Base-by-base conservation (phyloP, 1,140 invertebrate species). In the Mesaphorura yosii region DNA sequence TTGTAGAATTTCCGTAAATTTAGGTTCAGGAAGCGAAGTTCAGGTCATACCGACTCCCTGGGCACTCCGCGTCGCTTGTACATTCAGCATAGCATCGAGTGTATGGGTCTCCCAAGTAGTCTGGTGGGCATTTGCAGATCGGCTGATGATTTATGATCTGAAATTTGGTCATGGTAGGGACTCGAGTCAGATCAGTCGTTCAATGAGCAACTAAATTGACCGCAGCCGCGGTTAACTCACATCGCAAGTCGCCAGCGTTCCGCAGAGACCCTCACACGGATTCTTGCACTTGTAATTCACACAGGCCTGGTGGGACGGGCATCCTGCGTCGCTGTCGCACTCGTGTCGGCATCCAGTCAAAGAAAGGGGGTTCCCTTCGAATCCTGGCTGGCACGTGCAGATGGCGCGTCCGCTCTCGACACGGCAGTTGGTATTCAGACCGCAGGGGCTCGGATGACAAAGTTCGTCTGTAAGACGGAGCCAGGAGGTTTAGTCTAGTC, bases 371-470 rank as follows among this genome's bases (percentile, higher is more conserved):
- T 48, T 46, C 14, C 86, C 66, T 88, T 87, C 23, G 65, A 80
- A 80, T 64, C 78, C 79, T 60, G 76, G 76, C 12, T 79, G 62
- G 61, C 84, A 88, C 23, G 76, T 79, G 64, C 86, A 89, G 14
- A 83, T 80, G 4, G 86, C 81, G 58, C 82, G 76, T 70, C 83
- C 81, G 23, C 81, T 75, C 38, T 78, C 76, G 5, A 62, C 57
- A 15, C 64, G 52, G 44, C 66, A 67, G 20, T 65, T 65, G 10
- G 57, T 64, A 48, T 65, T 63, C 17, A 66, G 51, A 26, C 86
- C 86, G 52, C 85, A 89, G 0, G 84, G 84, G 49, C 77, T 83
- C 1, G 82, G 83, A 64, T 84, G 78, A 63, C 84, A 88, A 17
- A 82, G 75, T 64, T 85, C 84, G 69, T 83, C 82, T 84, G 66